These are phyloP conservation scores for Diplodus sargus DNA, from an alignment of 2,797 vertebrate genomes.

Conservation along the genomic window DNA sequence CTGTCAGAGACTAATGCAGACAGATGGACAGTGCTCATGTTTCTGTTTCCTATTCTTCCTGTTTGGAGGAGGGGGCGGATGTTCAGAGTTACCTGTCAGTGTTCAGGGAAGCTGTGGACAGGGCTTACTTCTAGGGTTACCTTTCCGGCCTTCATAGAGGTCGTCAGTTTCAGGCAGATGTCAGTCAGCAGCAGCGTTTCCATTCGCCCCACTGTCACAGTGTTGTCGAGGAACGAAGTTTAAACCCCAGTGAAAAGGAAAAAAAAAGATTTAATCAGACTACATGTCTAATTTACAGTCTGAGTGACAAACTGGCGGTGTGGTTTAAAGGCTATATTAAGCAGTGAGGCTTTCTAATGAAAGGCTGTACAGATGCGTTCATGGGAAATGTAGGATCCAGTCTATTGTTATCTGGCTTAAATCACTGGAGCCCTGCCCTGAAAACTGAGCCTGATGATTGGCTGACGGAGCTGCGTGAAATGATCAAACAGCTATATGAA, in stretches of 20 bases:
- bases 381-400: conserved; percentile 24
- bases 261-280: background rate
- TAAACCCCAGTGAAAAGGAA: no score
- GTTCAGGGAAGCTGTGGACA: conserved; percentile 24
- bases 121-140: conserved; percentile 9
- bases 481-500: background rate
- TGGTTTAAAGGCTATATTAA: background rate
- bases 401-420: background rate
- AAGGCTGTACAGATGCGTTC: background rate
- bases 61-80: conserved; percentile 17
- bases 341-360: no score
- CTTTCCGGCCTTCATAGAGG: background rate
- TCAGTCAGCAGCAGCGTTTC: conserved; percentile 34
- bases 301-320: background rate
- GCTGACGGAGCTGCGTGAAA: background rate
- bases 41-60: conserved; percentile 27
- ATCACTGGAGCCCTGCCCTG: background rate
- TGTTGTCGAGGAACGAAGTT: background rate
- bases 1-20: conserved; percentile 25
- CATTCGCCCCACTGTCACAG: background rate
- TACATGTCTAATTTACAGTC: background rate
- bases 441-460: conserved; percentile 11
- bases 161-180: conserved; percentile 18
- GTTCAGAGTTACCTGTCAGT: conserved; percentile 21
- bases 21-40: background rate